These are phyloP conservation scores for Lathronympha strigana DNA, from an alignment of 2,888 invertebrate genomes.

Conservation along the genomic window DNA sequence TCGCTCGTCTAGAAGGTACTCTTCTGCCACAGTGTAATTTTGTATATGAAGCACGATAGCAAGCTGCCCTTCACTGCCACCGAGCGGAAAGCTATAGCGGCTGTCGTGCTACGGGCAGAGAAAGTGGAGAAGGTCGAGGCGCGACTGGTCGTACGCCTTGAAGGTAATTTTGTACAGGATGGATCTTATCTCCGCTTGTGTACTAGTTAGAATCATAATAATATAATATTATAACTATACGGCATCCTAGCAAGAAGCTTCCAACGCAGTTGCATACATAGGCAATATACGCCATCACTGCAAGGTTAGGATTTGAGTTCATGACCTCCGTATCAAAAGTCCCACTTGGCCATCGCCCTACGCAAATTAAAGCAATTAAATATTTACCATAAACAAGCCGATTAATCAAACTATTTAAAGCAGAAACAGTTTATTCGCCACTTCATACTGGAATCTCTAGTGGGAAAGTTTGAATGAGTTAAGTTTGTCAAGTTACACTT, in stretches of 20 bases:
- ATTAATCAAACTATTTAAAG: not conserved
- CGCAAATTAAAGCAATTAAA: slow-evolving; percentile 65
- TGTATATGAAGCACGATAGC: slow-evolving; percentile 77
- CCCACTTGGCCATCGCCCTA: no score
- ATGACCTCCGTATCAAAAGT: no score
- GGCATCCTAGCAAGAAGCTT: no score
- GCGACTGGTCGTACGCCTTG: slow-evolving; percentile 92
- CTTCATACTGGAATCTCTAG: slow-evolving; percentile 5
- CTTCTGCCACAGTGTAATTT: no score
- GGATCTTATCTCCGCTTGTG: no score
- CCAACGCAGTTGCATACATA: no score
- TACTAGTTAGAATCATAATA: no score
- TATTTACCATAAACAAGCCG: not conserved
- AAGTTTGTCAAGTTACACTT: slow-evolving; percentile 13
- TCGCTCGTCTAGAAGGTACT: slow-evolving; percentile 91
- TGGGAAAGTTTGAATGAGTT: slow-evolving; percentile 7
- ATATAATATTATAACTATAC: no score
- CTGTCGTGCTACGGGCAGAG: slow-evolving; percentile 76
- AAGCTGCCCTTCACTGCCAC: slow-evolving; percentile 70
- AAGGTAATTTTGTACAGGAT: slow-evolving; percentile 81
- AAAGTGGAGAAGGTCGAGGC: slow-evolving; percentile 77
- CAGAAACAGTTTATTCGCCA: not conserved
- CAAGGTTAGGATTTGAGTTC: no score
- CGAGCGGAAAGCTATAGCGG: slow-evolving; percentile 76
- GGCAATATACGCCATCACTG: no score